Evolutionary conservation across 2,113 vertebrate genomes (phyloP), one percentile per base, ranked within the genome.

Genomic region (Coryphaenoides rupestris): DNA sequence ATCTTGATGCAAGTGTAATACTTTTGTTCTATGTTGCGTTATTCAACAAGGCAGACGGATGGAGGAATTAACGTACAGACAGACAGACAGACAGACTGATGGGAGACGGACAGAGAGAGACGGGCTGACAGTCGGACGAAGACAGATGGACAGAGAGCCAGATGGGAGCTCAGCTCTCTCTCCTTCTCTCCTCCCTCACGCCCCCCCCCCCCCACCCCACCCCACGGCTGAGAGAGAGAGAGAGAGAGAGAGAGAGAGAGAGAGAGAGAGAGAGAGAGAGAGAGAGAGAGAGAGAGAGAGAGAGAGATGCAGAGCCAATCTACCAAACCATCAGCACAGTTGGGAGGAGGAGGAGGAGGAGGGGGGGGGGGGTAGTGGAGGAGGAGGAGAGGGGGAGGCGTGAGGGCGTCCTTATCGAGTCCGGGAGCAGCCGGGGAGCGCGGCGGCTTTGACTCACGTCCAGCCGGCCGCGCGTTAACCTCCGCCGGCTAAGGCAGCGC

Each of bases 381-480:
- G 2, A 6, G 33, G 33, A 40, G 33, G 33, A 10, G 33, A 40
- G 33, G 33, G 33, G 28, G 33, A 40, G 33, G 33, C 33, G 13
- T 40, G 33, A 40, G 33, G 33, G 33, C 33, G 6, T 40, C 59
- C 73, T 69, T 65, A 79, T 81, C 80, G 65, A 68, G 68, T 57
- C 49, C 3, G 65, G 13, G 33, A 52, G 50, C 55, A n/a, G 55
- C 60, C 55, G 13, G 55, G 60, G 73, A 14, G 68, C 52, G 4
- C 19, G 33, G 15, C 16, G n/a, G 16, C 49, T 7, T 2, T 5
- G 49, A 52, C 49, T 19, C 52, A 3, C 52, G 7, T 7, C 19
- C 52, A 21, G 52, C 7, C 19, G 52, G 52, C 68, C 74, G 72
- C 75, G 75, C 79, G 86, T 87, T 83, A 87, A 85, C 86, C 81